Base-by-base conservation (phyloP, 2,888 invertebrate genomes). In the Axea sp. region DNA sequence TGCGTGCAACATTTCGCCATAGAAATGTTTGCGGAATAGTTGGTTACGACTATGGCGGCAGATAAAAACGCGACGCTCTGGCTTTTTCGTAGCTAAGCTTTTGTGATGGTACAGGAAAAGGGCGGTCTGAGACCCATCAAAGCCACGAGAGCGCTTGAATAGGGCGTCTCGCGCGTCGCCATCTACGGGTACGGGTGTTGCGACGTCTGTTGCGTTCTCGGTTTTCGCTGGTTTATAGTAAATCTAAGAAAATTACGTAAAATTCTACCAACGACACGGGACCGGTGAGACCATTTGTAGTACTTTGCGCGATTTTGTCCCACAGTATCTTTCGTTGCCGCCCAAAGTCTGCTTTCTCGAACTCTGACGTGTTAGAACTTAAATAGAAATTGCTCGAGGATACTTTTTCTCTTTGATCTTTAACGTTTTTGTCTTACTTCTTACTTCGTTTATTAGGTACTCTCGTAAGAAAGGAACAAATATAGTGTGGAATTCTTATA, bases 111-210 rank as follows among this genome's bases (percentile, higher is more conserved):
- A 83, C 83, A 83, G 81, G 83, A 75, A 83, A 83, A 80, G 79
- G 82, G 83, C 83, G 83, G 80, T 82, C 82, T 78, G 77, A 80
- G 82, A 82, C 76, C 80, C 79, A 82, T 83, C 82, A 82, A 82
- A 82, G 81, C 81, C 82, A 81, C 79, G 80, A 80, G 77, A 80
- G 77, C 78, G 59, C 75, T 78, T 76, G 79, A 81, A 82, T 78
- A 79, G 77, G 65, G 69, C 60, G 69, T 55, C 65, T 30, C 55
- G 45, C 17, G 53, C 41, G 41, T 26, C 59, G 30, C 26, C 22
- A 60, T 69, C 53, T 39, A 71, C 59, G 78, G 31, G 12, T 41
- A 53, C 62, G 57, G 72, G 53, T 69, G 49, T 59, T 35, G 57
- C 76, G 72, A 69, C 67, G 79, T 81, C 77, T 79, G 79, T 80